phyloP scores from a whole-genome alignment of 2,888 invertebrate genomes.

The Leucozona laternaria region DNA sequence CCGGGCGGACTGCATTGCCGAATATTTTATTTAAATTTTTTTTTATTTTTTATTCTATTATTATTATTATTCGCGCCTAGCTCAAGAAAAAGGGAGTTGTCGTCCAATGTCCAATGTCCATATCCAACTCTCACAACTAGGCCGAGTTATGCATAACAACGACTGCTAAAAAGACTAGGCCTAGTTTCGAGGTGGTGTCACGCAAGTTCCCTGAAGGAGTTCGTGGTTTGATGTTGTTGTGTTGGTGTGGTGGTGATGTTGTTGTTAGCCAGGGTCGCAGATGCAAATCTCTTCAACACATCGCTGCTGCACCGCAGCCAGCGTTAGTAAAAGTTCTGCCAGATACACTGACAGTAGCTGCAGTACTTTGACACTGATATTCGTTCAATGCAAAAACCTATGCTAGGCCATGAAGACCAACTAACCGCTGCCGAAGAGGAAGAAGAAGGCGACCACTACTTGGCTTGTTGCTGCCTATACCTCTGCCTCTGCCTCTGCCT shows the following conservation, averaged over 20 bases:
- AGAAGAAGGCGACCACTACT: constrained; percentile 66
- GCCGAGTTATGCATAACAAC: constrained; percentile 72
- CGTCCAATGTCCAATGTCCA: constrained; percentile 46
- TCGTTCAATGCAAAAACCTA: constrained; percentile 69
- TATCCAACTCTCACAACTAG: constrained; percentile 64
- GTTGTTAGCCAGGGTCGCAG: constrained; percentile 68
- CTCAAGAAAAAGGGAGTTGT: constrained; percentile 69
- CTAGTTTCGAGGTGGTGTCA: constrained; percentile 67
- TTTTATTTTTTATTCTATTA: not conserved
- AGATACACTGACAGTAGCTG: constrained; percentile 43
- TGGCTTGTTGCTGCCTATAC: not conserved
- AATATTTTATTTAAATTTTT: constrained; percentile 58
- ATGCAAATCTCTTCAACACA: constrained; percentile 60
- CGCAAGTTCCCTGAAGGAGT: constrained; percentile 75
- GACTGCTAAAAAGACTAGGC: constrained; percentile 52
- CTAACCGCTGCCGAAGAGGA: constrained; percentile 63
- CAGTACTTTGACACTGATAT: constrained; percentile 74
- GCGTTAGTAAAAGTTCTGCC: constrained; percentile 71
- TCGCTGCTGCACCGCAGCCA: not conserved
- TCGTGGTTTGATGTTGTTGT: constrained; percentile 37
- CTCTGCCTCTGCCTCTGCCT: not conserved
- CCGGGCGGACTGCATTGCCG: constrained; percentile 68
- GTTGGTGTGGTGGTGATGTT: constrained; percentile 41
- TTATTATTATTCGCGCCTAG: constrained; percentile 15
- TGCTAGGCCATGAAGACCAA: constrained; percentile 68